Base-by-base conservation (phyloP, 2,888 invertebrate genomes). In the Caenorhabditis sp. region DNA sequence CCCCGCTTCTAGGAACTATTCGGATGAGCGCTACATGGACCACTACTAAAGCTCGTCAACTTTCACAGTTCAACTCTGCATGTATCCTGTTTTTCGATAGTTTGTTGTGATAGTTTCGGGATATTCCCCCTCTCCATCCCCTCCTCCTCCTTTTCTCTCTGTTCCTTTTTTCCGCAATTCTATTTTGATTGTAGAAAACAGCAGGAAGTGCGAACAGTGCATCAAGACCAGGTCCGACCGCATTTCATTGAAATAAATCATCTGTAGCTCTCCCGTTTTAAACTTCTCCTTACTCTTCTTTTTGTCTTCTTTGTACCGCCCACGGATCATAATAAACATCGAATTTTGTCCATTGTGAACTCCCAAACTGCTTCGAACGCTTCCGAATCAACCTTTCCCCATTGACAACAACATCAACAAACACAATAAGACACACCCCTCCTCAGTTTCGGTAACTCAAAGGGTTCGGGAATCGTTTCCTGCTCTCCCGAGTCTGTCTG, bases 21-120 rank as follows among this genome's bases (percentile, higher is more conserved):
- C 20, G 20, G 71, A 76, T 41, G 46, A 56, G 15, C 65, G 76
- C 17, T 76, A 76, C 71, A 76, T 76, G 76, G 76, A 76, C 43
- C 76, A 76, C 27, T 76, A 76, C 65, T 76, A 59, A 43, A 59
- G 17, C 46, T 4, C 24, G n/a, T n/a, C n/a, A n/a, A n/a, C n/a
- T n/a, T n/a, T n/a, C n/a, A n/a, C n/a, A n/a, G n/a, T n/a, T n/a
- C n/a, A n/a, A n/a, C n/a, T n/a, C n/a, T n/a, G n/a, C n/a, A n/a
- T n/a, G n/a, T n/a, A n/a, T n/a, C n/a, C n/a, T n/a, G n/a, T n/a
- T 15, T 41, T 17, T 13, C 17, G 43, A 20, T 6, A 13, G 43
- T 43, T 22, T 8, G 8, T 15, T 9, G 27, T 50, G 17, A 30
- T 43, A n/a, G 35, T 53, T 53, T 9, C 32, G n/a, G 9, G 37